These are phyloP conservation scores for Burhinus oedicnemus DNA, from an alignment of 2,113 vertebrate species.

Conservation along the genomic window DNA sequence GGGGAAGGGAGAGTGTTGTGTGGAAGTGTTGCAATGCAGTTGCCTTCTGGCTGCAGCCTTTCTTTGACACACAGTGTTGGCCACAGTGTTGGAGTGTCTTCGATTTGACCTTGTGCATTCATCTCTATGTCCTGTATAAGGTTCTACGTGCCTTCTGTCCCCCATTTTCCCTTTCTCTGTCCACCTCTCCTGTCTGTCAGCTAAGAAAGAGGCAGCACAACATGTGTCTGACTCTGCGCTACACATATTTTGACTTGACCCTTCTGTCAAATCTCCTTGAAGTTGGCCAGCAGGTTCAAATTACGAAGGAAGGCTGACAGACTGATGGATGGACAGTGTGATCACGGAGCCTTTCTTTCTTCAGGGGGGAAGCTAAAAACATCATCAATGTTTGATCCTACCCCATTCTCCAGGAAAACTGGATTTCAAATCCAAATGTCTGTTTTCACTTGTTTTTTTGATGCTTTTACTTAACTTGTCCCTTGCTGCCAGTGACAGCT, in stretches of 20 bases:
- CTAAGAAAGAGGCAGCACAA: neutral
- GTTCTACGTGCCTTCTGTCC: neutral
- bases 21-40: neutral
- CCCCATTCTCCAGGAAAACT: neutral
- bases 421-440: neutral
- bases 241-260: neutral
- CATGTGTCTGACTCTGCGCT: neutral
- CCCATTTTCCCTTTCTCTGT: neutral
- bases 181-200: neutral
- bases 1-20: neutral
- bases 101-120: neutral
- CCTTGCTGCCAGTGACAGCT: neutral
- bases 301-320: neutral
- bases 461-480: neutral
- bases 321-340: neutral
- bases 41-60: neutral
- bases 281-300: neutral
- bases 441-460: neutral
- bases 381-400: neutral
- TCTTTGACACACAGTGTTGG: accelerated
- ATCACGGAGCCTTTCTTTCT: neutral
- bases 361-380: neutral
- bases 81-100: neutral
- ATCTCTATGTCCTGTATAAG: neutral
- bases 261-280: neutral